Evolutionary conservation across 1,140 invertebrate genomes (phyloP).

Genomic region (Ceratina japonica): DNA sequence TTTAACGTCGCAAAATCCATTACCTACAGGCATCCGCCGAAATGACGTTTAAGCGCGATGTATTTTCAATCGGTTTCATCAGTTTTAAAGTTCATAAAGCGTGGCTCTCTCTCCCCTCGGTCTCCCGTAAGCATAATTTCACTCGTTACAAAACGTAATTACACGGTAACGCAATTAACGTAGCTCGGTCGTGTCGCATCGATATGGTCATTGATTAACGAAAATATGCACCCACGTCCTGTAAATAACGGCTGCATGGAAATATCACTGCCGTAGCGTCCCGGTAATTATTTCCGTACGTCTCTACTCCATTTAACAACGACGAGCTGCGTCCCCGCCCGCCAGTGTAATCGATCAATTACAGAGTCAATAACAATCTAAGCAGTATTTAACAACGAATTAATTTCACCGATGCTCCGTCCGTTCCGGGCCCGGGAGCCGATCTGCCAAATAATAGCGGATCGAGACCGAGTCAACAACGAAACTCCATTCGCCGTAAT

Average conservation of each 20-base stretch:
- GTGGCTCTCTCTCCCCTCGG: background rate
- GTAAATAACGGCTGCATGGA: background rate
- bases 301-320: background rate
- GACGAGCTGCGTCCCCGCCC: background rate
- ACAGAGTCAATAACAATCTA: conserved; percentile 41
- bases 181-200: background rate
- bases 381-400: conserved; percentile 48
- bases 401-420: conserved; percentile 14
- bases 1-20: too few species aligned
- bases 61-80: too few species aligned
- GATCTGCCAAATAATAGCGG: conserved; percentile 25
- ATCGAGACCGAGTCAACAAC: conserved; percentile 25
- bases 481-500: conserved; percentile 39
- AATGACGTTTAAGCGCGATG: too few species aligned
- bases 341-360: conserved; percentile 37
- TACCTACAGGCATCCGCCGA: too few species aligned
- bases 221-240: conserved; percentile 9
- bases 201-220: conserved; percentile 10
- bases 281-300: conserved; percentile 19
- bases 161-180: conserved; percentile 9
- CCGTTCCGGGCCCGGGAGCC: background rate
- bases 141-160: conserved; percentile 1
- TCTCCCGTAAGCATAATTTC: background rate
- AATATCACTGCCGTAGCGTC: background rate
- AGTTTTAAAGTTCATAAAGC: too few species aligned